Percentiles rank a stretch among this genome's conserved stretches.
Evolutionary conservation across 2,113 vertebrate species (phyloP).

Genomic region (Mormyrus iriodes): DNA sequence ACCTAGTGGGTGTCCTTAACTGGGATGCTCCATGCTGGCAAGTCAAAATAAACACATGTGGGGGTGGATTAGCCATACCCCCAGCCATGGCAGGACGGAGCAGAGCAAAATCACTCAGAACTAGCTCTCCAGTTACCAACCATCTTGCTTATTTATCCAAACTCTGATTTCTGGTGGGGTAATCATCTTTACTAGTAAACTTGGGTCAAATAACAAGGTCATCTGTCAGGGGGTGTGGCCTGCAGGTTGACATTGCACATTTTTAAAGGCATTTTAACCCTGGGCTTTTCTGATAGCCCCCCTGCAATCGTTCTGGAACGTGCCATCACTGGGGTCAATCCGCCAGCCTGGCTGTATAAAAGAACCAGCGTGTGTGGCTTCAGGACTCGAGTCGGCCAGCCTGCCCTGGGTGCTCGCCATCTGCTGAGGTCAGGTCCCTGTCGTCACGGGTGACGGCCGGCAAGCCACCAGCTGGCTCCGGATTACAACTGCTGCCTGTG

Average conservation of each 20-base stretch:
- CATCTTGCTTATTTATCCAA: not conserved
- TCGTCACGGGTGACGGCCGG: constrained; percentile 4
- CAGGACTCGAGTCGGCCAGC: not conserved
- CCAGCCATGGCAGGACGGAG: not conserved
- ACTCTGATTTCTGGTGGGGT: not conserved
- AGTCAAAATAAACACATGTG: not conserved
- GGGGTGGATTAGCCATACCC: not conserved
- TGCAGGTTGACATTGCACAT: not conserved
- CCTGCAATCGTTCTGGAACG: not conserved
- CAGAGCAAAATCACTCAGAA: not conserved
- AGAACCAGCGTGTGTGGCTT: not conserved
- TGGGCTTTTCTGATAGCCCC: not conserved
- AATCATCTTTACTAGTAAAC: not conserved
- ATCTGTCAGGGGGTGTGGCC: not conserved
- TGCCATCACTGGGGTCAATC: not conserved
- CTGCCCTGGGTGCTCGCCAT: not conserved
- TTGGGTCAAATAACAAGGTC: not conserved
- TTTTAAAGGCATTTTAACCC: not conserved
- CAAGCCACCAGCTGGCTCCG: not conserved
- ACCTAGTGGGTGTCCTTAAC: not conserved
- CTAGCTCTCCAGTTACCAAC: not conserved
- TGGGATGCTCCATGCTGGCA: not conserved
- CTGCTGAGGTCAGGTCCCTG: not conserved
- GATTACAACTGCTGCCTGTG: not conserved
- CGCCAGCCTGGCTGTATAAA: not conserved